Conservation (phyloP, 2,888 invertebrate species). For the Ptilodon capucinus region DNA sequence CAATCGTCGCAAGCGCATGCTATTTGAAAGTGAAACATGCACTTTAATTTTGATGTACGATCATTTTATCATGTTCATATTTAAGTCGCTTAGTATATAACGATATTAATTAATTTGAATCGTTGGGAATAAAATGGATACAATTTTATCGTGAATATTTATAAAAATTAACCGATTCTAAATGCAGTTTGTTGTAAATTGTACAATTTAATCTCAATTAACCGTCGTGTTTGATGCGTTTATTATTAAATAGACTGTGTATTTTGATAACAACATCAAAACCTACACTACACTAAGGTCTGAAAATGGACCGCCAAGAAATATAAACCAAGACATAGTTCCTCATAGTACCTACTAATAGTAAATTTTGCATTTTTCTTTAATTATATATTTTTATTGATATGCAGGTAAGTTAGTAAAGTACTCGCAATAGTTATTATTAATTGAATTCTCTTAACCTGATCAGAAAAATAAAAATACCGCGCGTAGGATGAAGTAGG, state of each 20-base stretch:
- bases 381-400: conserved; percentile 68
- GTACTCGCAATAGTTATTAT: conserved; percentile 63
- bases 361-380: conserved; percentile 79
- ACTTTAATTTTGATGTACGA: conserved; percentile 40
- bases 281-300: conserved; percentile 52
- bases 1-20: conserved; percentile 25
- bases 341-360: conserved; percentile 82
- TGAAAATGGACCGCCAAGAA: conserved; percentile 53
- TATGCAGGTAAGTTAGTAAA: conserved; percentile 75
- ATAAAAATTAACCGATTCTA: conserved; percentile 23
- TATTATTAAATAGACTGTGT: conserved; percentile 65
- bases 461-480: conserved; percentile 42
- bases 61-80: conserved; percentile 44
- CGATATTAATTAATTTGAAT: conserved; percentile 46
- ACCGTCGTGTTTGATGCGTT: conserved; percentile 54
- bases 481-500: background rate
- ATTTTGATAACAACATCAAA: conserved; percentile 77
- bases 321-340: conserved; percentile 79
- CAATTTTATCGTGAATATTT: conserved; percentile 33
- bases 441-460: conserved; percentile 41
- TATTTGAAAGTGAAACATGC: conserved; percentile 17
- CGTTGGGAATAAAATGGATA: conserved; percentile 41
- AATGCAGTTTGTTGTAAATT: conserved; percentile 34
- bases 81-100: conserved; percentile 47
- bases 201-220: conserved; percentile 61